Evolutionary conservation across 2,113 vertebrate genomes (phyloP), one percentile per base, ranked within the genome.

Genomic region (Hippoglossus stenolepis): DNA sequence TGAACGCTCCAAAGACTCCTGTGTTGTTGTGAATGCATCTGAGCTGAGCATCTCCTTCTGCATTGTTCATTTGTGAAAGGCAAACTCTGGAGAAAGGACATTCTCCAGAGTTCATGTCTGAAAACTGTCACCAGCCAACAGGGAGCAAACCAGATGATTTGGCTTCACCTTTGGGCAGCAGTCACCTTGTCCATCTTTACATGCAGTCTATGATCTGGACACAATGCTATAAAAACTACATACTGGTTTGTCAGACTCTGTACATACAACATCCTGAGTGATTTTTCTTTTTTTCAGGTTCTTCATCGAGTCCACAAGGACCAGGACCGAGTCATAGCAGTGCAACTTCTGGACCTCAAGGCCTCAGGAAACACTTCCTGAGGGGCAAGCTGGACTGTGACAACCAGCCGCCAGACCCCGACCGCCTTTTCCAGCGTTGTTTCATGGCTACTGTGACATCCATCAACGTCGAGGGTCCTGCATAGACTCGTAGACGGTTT

Each of bases 381-480:
- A 94, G 91, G 54, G 88, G 77, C 23, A 90, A 79, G 70, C 87
- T 95, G 83, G 92, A 94, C 89, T 94, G 88, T 85, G 91, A 95
- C 82, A 94, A 93, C 76, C 92, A 95, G 89, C 87, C 91, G 0
- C 43, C 60, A 2, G 94, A 96, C 51, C 86, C 91, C 0, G 91
- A 90, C 51, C 77, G 38, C 13, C 84, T 94, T 59, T 93, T 95
- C 73, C 94, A 94, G 89, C 87, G 83, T 49, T 94, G 93, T 87
- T 96, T 96, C 81, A 93, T 93, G 88, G 90, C 95, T 21, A 82
- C 93, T 2, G 88, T 92, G 79, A 94, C 87, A 0, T 78, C 91
- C 57, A 76, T 89, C 1, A 75, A 95, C 15, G 89, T 94, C 0
- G 92, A 94, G 69, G 90, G 90, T 79, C 91, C 93, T 65, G 77